These are phyloP conservation scores for Lepas anatifera DNA, from an alignment of 2,888 invertebrate genomes.

Conservation along the genomic window DNA sequence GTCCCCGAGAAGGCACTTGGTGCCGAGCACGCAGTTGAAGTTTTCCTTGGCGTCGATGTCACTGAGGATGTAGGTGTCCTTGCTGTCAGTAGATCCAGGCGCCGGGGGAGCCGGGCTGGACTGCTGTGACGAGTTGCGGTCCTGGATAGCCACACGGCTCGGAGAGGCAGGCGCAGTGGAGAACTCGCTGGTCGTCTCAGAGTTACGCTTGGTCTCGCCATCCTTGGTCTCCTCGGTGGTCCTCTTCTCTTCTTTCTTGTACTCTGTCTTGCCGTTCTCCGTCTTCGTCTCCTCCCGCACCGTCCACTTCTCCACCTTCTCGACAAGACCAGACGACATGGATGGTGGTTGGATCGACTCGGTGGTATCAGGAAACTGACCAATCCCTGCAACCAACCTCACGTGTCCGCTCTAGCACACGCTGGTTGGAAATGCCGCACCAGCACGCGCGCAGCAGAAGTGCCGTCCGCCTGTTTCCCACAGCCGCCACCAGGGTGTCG, in stretches of 20 bases:
- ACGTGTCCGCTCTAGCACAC: background rate
- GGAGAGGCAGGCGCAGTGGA: background rate
- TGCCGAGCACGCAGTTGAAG: background rate
- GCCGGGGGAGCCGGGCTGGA: background rate
- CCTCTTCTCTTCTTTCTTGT: constrained; percentile 1
- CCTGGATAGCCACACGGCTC: background rate
- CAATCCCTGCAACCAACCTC: background rate
- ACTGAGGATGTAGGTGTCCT: background rate
- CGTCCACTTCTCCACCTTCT: constrained; percentile 8
- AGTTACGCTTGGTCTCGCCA: background rate
- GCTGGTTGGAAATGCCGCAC: background rate
- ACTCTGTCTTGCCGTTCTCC: constrained; percentile 1
- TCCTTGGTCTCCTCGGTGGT: constrained; percentile 7
- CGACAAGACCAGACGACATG: background rate
- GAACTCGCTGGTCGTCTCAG: background rate
- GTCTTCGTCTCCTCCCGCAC: background rate
- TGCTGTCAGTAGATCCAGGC: background rate
- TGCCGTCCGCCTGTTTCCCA: background rate
- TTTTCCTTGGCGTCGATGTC: background rate
- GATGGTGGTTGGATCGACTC: too few relatives aligned
- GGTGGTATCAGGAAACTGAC: too few relatives aligned
- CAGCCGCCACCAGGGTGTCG: background rate
- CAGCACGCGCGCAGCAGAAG: background rate
- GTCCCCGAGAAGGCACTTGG: background rate
- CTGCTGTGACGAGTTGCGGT: background rate